Base-by-base conservation (phyloP, 2,888 invertebrate species). In the Dilophus febrilis region DNA sequence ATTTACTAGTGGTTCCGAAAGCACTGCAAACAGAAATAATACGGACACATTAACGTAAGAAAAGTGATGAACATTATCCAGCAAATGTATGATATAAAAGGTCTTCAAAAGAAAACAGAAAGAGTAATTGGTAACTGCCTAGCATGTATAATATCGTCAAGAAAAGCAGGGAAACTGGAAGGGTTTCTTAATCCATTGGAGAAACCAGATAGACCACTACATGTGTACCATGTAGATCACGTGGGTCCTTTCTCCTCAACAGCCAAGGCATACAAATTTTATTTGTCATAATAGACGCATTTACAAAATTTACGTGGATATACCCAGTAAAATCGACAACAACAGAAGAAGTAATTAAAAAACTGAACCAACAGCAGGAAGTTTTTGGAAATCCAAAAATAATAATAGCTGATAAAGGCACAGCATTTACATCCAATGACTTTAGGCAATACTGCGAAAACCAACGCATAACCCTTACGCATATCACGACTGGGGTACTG, bases 351-450 rank as follows among this genome's bases (percentile, higher is more conserved):
- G 52, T 50, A 1, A 2, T 59, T n/a, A 36, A 47, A 2, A 56
- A 52, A 40, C 31, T 59, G 12, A 40, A 29, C 5, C 22, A 45
- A 2, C 52, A 51, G 13, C 50, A 53, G 31, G 47, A 48, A 34
- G 47, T 37, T n/a, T 58, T 59, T 47, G 58, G 58, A 14, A 55
- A 53, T 43, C 57, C 57, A 10, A 31, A 12, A n/a, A 46, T 53
- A 38, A 49, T 58, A 2, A 48, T 59, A 5, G 50, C 53, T 0
- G 56, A 59, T 40, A 46, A 48, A 45, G 55, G 55, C 14, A 47
- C 54, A 10, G 57, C 59, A 11, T 61, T 60, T 41, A 56, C 53
- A 1, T 50, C 56, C 2, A 38, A 50, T 12, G 51, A 50, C 2
- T 58, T 61, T 4, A 47, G 45, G 29, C 49, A 42, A n/a, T 47